These are phyloP conservation scores for Pollenia labialis DNA, from an alignment of 2,888 invertebrate species.

Conservation along the genomic window DNA sequence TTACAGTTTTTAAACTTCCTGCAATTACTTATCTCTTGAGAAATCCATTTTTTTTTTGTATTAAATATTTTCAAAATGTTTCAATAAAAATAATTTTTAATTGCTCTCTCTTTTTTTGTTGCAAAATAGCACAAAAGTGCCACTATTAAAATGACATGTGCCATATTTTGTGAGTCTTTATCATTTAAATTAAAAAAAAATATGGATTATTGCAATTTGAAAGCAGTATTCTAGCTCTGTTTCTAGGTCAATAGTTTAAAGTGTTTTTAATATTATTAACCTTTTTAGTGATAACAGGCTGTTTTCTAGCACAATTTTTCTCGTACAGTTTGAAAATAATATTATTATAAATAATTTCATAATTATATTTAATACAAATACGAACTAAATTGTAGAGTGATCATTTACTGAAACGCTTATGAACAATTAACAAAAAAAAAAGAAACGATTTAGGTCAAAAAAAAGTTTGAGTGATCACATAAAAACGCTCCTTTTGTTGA, in stretches of 20 bases:
- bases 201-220: constrained; percentile 59
- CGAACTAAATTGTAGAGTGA: background rate
- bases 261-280: constrained; percentile 66
- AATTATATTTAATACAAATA: constrained; percentile 6
- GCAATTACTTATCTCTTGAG: too few species aligned
- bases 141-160: constrained; percentile 61
- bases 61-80: constrained; percentile 20
- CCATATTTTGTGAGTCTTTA: constrained; percentile 60
- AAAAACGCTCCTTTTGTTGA: too few species aligned
- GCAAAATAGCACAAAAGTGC: constrained; percentile 44
- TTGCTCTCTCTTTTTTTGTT: constrained; percentile 2
- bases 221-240: constrained; percentile 40
- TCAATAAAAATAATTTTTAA: background rate
- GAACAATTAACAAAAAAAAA: too few species aligned
- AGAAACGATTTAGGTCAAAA: too few species aligned
- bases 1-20: too few species aligned
- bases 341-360: constrained; percentile 2
- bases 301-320: constrained; percentile 10
- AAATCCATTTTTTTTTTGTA: too few species aligned
- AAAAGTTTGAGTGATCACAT: too few species aligned
- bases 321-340: constrained; percentile 57
- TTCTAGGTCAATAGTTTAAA: constrained; percentile 70
- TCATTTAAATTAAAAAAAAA: constrained; percentile 45
- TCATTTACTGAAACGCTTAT: too few species aligned
- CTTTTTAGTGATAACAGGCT: constrained; percentile 49